phyloP scores from a whole-genome alignment of 2,797 vertebrate species.

The Amphiprion clarkii region DNA sequence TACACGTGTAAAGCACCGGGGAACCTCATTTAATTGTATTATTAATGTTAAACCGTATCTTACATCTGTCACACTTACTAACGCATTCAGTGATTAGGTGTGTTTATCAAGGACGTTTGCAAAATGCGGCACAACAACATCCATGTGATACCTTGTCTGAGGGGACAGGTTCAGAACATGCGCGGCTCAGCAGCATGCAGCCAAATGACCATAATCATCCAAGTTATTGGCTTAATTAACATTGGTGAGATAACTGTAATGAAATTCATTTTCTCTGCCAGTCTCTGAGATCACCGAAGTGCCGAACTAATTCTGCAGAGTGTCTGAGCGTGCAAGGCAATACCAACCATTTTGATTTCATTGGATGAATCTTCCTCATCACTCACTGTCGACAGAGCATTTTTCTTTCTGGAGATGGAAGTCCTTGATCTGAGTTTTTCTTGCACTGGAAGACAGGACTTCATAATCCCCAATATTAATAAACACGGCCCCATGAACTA shows the following conservation, averaged over 20 bases:
- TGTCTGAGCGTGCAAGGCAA: conserved; percentile 21
- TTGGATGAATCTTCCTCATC: conserved; percentile 36
- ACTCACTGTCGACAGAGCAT: conserved; percentile 42
- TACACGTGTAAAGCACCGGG: conserved; percentile 6
- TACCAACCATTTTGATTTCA: conserved; percentile 35
- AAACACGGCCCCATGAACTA: conserved; percentile 12
- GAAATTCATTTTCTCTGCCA: conserved; percentile 53
- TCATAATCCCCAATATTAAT: conserved; percentile 40
- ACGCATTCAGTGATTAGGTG: conserved; percentile 13
- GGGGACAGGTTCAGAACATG: conserved; percentile 3
- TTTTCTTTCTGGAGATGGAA: conserved; percentile 23
- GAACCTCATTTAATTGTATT: conserved; percentile 17
- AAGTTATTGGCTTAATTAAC: conserved; percentile 57
- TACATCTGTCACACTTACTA: neutral
- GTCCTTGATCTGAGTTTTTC: conserved; percentile 18
- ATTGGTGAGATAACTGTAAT: conserved; percentile 51
- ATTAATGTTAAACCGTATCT: conserved; percentile 13
- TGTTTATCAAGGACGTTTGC: conserved; percentile 17
- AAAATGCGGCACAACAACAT: conserved; percentile 9
- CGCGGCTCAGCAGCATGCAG: conserved; percentile 17
- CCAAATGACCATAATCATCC: conserved; percentile 48
- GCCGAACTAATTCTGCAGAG: conserved; percentile 34
- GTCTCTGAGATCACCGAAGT: conserved; percentile 52
- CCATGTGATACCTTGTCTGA: neutral
- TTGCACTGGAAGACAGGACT: neutral